A percentile compares a stretch with the other conserved stretches of the same genome.
Evolutionary conservation across 1,140 invertebrate genomes (phyloP).

Genomic region (Rhopalosiphum padi): DNA sequence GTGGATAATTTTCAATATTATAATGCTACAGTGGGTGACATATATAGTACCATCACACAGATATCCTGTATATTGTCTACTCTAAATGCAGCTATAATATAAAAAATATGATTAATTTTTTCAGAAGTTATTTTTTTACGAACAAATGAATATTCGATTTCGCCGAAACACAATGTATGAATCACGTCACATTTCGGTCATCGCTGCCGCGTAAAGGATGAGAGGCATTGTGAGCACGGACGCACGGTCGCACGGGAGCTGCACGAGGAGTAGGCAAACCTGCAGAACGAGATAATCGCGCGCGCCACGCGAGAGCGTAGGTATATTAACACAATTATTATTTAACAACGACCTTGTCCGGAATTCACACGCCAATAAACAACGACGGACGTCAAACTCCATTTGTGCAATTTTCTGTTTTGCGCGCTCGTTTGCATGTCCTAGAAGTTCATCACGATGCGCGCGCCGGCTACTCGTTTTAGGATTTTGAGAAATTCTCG

Average conservation of each 20-base stretch:
- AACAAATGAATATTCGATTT: background rate
- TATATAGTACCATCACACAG: no score
- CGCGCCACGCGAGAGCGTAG: background rate
- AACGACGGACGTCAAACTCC: background rate
- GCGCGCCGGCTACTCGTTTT: background rate
- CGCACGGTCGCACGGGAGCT: background rate
- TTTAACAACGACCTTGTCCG: conserved; percentile 28
- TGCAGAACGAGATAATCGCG: conserved; percentile 28
- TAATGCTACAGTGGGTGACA: background rate
- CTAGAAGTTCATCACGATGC: background rate
- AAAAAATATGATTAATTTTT: background rate
- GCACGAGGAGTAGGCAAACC: background rate
- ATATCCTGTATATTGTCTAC: no score
- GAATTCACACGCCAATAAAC: conserved; percentile 42
- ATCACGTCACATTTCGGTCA: background rate
- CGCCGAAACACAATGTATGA: background rate
- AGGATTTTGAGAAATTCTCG: background rate
- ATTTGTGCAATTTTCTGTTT: conserved; percentile 9
- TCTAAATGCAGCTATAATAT: background rate
- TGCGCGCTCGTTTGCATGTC: background rate
- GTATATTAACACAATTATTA: conserved; percentile 16
- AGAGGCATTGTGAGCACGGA: background rate
- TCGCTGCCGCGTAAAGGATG: background rate
- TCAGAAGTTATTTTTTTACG: background rate
- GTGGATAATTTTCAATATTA: no score